Evolutionary conservation across 2,113 vertebrate genomes (phyloP).

Genomic region (Setophaga petechia): DNA sequence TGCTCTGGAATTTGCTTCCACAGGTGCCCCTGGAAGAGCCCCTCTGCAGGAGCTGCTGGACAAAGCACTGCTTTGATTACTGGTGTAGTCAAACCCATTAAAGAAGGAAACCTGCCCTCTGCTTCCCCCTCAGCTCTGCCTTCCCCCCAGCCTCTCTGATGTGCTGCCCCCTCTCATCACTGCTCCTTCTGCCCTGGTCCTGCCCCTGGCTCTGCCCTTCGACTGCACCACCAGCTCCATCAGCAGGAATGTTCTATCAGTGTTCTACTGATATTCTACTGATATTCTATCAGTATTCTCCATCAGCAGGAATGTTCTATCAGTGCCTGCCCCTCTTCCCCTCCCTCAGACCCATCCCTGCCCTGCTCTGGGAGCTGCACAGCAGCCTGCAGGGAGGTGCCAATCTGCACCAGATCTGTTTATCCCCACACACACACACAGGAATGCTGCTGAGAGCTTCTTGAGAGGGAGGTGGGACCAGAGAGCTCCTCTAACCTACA

Average conservation of each 20-base stretch:
- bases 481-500: slow-evolving; percentile 14
- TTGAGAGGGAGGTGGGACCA: background rate
- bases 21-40: background rate
- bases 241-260: background rate
- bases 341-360: background rate
- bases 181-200: background rate
- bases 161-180: background rate
- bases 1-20: background rate
- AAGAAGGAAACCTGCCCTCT: background rate
- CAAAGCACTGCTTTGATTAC: too few species aligned
- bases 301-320: background rate
- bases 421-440: background rate
- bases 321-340: background rate
- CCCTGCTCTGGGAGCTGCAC: background rate
- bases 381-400: background rate
- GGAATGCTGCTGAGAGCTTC: background rate
- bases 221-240: rapidly evolving
- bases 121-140: background rate
- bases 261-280: too few species aligned
- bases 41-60: background rate
- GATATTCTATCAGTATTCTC: too few species aligned
- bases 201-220: background rate
- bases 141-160: background rate
- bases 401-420: background rate
- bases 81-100: background rate